A percentile compares a stretch with the other conserved stretches of the same genome.
Conservation (phyloP, 23 tunicate species). For the Styela plicata region DNA sequence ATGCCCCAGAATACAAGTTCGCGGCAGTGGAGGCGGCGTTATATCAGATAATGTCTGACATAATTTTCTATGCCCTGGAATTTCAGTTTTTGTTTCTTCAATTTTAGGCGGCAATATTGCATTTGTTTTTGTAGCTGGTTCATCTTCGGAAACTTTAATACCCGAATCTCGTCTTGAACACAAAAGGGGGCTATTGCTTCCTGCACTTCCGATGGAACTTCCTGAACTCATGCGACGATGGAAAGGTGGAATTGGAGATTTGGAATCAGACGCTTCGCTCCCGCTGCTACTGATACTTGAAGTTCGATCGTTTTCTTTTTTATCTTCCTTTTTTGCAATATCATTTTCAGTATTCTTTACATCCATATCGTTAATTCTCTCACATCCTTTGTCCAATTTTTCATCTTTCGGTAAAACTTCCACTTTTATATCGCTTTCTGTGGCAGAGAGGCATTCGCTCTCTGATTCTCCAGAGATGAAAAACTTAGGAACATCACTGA, state of each 20-base stretch:
- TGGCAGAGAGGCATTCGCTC: background rate
- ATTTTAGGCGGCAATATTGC: conserved; percentile 15
- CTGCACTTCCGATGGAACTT: conserved; percentile 52
- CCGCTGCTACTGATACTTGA: conserved; percentile 25
- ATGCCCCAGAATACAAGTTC: background rate
- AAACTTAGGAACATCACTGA: conserved; percentile 27
- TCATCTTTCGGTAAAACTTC: background rate
- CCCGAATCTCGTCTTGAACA: conserved; percentile 16
- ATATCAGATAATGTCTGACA: conserved; percentile 31
- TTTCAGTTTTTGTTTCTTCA: background rate
- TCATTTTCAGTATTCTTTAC: background rate
- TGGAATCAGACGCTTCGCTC: conserved; percentile 22
- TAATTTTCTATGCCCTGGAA: conserved; percentile 28
- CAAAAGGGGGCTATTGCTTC: conserved; percentile 36
- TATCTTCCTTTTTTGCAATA: background rate
- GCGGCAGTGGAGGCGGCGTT: conserved; percentile 28
- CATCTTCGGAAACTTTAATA: conserved; percentile 7
- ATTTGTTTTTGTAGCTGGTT: conserved; percentile 21
- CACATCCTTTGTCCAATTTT: background rate
- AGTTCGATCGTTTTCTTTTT: background rate
- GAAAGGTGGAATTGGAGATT: conserved; percentile 11
- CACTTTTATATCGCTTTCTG: conserved; percentile 10
- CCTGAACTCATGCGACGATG: conserved; percentile 50
- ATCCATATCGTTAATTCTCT: background rate
- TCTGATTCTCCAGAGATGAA: conserved; percentile 33